Evolutionary conservation across 2,888 invertebrate species (phyloP), one percentile per base, ranked within the genome.

Genomic region (Merodon equestris): DNA sequence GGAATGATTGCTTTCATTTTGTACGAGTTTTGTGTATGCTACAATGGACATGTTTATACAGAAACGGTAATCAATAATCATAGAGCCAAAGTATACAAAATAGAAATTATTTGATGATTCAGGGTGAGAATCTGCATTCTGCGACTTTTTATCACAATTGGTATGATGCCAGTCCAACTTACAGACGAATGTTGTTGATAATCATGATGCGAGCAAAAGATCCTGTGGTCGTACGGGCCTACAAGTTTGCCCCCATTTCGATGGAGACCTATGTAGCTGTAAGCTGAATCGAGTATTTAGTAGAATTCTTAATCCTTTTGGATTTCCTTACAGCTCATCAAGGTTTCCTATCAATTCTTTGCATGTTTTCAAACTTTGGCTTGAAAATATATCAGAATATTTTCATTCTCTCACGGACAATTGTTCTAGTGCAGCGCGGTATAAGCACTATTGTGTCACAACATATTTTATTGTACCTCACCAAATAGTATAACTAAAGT

Each of bases 81-180:
- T 19, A 18, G 9, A 1, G 47, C 1, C n/a, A 1, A n/a, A 17
- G 9, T 12, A n/a, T 15, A 9, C 18, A n/a, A n/a, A n/a, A 12
- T 14, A 7, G 9, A 34, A 15, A 15, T 15, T 48, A 9, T 44
- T 36, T 15, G 13, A 9, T 18, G 5, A 4, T 10, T 2, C 57
- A 84, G 87, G 84, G 84, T 51, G 83, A 82, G 12, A 82, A 85
- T 72, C 19, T 87, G 10, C 36, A 85, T 56, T 81, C 83, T 0
- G 85, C 86, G 9, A 85, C 86, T 1, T 86, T 87, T 34, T 83
- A 87, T 34, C 85, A 83, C 15, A 87, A 87, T 48, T 87, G 88
- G 88, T 85, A 86, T 58, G 85, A 87, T 9, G 88, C 87, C 0
- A 82, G 85, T 70, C 67, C 82, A 9, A 70, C 68, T 1, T 87